Base-by-base conservation (phyloP, 2,888 invertebrate species). In the Yponomeuta cagnagella region DNA sequence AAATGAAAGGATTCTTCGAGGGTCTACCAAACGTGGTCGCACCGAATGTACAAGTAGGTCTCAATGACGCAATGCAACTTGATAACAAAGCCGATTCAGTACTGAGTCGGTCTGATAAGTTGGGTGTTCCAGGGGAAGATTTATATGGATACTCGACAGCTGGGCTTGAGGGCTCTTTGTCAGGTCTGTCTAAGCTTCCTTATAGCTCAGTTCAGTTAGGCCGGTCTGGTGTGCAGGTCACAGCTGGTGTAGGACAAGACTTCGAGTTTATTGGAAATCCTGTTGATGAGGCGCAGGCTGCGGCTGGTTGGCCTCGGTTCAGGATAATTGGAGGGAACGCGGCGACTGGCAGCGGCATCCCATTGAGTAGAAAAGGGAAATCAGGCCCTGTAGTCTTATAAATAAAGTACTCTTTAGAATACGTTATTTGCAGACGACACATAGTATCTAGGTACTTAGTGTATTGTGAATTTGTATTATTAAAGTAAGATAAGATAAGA, bases 321-420 rank as follows among this genome's bases (percentile, higher is more conserved):
- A 83, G 85, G 73, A 90, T 91, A 10, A 80, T 91, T 48, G 90
- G 90, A 3, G 90, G 90, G 1, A 78, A 77, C 33, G 78, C 88
- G 9, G 90, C 90, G 0, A 87, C 84, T 0, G 80, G 84, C 6
- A 90, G 89, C 73, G 90, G 90, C 0, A 78, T 82, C 2, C 88
- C 89, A 15, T 69, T 91, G 10, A 64, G 31, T 23, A 64, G n/a
- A 5, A 64, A 64, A 64, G 64, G 64, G 3, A 58, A 58, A 58
- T 58, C 12, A 58, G 52, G 52, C 3, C 52, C 52, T 58, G 8
- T 58, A 15, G 52, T 43, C 9, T 43, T 43, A 58, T 58, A 15
- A 15, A 15, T 58, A 58, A 58, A 58, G 23, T 23, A 23, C 23
- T 23, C 23, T 23, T 23, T 23, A 23, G 52, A 15, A 4, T 33